Evolutionary conservation across 2,113 vertebrate genomes (phyloP), one percentile per base, ranked within the genome.

Genomic region (Phalacrocorax aristotelis): DNA sequence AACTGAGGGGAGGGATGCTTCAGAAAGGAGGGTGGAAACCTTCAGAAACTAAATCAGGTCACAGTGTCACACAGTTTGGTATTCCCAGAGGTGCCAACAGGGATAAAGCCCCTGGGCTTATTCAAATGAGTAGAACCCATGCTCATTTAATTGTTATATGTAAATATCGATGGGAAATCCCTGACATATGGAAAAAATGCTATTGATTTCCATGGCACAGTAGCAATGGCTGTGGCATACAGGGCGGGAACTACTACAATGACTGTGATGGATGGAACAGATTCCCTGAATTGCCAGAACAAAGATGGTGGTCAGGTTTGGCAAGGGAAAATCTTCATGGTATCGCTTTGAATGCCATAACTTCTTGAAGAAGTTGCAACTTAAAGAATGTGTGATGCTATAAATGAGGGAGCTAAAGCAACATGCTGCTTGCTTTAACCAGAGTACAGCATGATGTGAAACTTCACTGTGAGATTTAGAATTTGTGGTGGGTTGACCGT

Each of bases 381-480:
- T 42, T 74, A 38, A 44, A 34, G 20, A 70, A 54, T 0, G 0
- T 10, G 7, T 0, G 5, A 8, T 34, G 29, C 38, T 52, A 30
- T 6, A 60, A 79, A 61, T 40, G 48, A 87, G 10, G 57, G 61
- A 72, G 34, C 30, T 32, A 44, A 84, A 81, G 64, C 2, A 3
- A 78, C 4, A 1, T 25, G 4, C 30, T 66, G n/a, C 58, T 66
- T 84, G 11, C 54, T 87, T 83, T 79, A 83, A 52, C 36, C 58
- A 32, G 78, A 52, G 38, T 20, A 23, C 0, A 1, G n/a, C 14
- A 22, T 1, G 3, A n/a, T 25, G 22, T 46, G 48, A n/a, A 84
- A 40, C 44, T 64, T 80, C 12, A 19, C 34, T 15, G 23, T 81
- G 62, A 69, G 42, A 51, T 76, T 82, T 36, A 40, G 29, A 36